Percentiles rank a stretch among this genome's conserved stretches.
Conservation (phyloP, 1,140 invertebrate species). For the Wiebesia pumilae region DNA sequence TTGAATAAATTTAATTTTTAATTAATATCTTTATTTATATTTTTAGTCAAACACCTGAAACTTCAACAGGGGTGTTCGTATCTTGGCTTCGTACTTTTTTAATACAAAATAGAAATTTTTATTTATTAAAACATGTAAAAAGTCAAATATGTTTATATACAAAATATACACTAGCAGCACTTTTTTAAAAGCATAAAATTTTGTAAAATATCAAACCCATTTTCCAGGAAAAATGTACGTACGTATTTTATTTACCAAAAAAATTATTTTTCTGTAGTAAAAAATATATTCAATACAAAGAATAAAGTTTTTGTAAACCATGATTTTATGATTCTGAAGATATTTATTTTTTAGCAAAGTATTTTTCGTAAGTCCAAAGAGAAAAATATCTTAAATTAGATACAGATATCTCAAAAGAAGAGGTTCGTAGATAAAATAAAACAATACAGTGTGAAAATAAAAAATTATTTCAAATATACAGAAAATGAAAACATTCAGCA, state of each 20-base stretch:
- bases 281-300: background rate
- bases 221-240: background rate
- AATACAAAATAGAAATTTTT: background rate
- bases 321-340: background rate
- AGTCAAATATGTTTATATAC: background rate
- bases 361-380: too few relatives aligned
- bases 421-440: too few relatives aligned
- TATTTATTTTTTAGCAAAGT: background rate
- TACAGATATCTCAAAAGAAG: too few relatives aligned
- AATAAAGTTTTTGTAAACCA: background rate
- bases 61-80: too few relatives aligned
- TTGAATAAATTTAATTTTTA: too few relatives aligned
- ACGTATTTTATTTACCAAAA: background rate
- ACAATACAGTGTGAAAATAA: too few relatives aligned
- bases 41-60: too few relatives aligned
- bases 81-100: background rate
- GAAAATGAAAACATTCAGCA: too few relatives aligned
- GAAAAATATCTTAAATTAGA: too few relatives aligned
- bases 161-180: background rate
- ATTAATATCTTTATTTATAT: too few relatives aligned
- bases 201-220: background rate
- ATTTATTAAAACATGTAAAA: background rate
- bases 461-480: too few relatives aligned
- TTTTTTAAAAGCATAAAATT: background rate
- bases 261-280: background rate